Conservation (phyloP, 1,140 invertebrate species). For the Nephotettix cincticeps region DNA sequence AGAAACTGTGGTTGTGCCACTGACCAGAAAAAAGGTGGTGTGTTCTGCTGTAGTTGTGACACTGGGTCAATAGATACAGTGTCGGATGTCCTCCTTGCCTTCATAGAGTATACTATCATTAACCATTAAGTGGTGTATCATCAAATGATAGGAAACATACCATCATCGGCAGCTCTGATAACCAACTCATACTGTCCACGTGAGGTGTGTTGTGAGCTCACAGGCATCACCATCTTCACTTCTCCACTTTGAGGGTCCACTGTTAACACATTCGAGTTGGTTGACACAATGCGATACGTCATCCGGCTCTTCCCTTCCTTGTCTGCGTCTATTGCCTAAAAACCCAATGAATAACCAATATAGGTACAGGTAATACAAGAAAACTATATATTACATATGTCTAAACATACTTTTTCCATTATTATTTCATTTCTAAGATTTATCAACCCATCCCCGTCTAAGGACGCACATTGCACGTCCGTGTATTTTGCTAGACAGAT, state of each 20-base stretch:
- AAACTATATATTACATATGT: not conserved
- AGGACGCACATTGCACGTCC: no score
- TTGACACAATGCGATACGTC: constrained; percentile 63
- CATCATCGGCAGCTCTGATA: constrained; percentile 69
- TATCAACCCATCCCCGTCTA: no score
- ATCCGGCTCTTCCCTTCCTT: constrained; percentile 69
- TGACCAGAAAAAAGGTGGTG: no score
- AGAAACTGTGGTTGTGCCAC: no score
- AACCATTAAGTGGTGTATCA: no score
- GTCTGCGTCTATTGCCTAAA: constrained; percentile 65
- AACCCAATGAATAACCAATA: not conserved
- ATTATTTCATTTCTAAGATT: no score
- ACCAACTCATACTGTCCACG: constrained; percentile 69
- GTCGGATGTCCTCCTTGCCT: no score
- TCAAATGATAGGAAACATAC: no score
- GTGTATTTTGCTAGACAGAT: no score
- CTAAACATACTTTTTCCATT: not conserved
- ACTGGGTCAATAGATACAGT: no score
- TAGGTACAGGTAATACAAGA: not conserved
- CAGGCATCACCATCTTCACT: constrained; percentile 60
- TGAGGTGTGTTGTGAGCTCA: constrained; percentile 68
- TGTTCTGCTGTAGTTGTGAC: no score
- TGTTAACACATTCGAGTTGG: constrained; percentile 59
- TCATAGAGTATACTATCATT: no score
- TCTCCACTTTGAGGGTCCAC: constrained; percentile 69